Conservation (phyloP, 2,113 vertebrate species). For the Erinaceus europaeus region DNA sequence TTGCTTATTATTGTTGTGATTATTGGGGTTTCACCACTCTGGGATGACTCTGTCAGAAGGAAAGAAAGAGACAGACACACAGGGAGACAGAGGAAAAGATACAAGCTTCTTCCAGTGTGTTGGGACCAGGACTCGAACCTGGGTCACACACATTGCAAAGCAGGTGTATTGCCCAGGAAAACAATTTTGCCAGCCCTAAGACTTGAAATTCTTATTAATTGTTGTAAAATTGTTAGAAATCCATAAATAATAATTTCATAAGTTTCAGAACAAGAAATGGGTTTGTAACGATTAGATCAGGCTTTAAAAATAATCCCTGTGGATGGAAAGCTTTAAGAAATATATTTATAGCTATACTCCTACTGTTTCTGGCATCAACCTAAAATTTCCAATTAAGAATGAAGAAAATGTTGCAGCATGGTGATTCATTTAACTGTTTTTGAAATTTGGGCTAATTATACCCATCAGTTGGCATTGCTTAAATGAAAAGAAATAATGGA, state of each 20-base stretch:
- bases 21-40: too few relatives aligned
- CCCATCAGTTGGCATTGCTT: not conserved
- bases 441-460: conserved; percentile 33
- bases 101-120: too few relatives aligned
- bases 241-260: not conserved
- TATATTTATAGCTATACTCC: conserved; percentile 42
- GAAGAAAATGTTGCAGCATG: conserved; percentile 37
- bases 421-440: conserved; percentile 29
- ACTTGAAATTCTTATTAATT: conserved; percentile 10
- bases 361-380: conserved; percentile 39
- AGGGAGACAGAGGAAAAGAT: too few relatives aligned
- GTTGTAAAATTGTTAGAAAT: conserved; percentile 33
- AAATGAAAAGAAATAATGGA: not conserved
- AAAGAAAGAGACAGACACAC: too few relatives aligned
- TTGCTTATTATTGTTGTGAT: not conserved
- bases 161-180: too few relatives aligned
- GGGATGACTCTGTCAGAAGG: too few relatives aligned
- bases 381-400: conserved; percentile 42
- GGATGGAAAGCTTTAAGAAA: conserved; percentile 54
- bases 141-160: too few relatives aligned
- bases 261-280: conserved; percentile 38
- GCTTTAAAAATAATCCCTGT: conserved; percentile 29
- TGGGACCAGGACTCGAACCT: too few relatives aligned
- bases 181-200: too few relatives aligned
- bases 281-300: not conserved